Evolutionary conservation across 2,888 invertebrate genomes (phyloP), one percentile per base, ranked within the genome.

Genomic region (Bombylius discolor): DNA sequence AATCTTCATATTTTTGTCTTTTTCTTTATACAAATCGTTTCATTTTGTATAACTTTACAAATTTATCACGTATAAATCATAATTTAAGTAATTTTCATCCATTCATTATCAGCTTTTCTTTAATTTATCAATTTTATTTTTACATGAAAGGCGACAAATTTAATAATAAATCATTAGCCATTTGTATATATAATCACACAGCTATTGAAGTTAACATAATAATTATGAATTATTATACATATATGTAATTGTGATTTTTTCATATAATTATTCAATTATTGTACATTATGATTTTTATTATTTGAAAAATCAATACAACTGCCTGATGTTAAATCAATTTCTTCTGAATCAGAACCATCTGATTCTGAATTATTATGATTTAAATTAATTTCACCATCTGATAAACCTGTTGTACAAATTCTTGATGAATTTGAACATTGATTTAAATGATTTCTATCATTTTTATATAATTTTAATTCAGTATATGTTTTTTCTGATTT

Each of bases 241-340:
- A n/a, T 14, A 49, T 33, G 5, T 49, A 34, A 23, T 34, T 5
- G 33, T 34, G 32, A 49, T 33, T 33, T 14, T 48, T 14, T 34
- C 13, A 49, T 14, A 49, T 34, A 6, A 47, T 46, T 11, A 39
- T 36, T 52, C 1, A 47, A 49, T 49, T 53, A 49, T 42, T 55
- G 46, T 48, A 47, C 39, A 33, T 36, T 47, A 14, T 51, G 52
- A 46, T 71, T 72, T 60, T 66, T 70, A 62, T 66, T 72, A 60
- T 69, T 69, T 7, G 74, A 74, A 60, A 73, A 74, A 63, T 74
- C 74, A 60, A 74, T 72, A 64, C 74, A 74, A 56, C 72, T 66
- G 47, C 73, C 72, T 14, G 73, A 72, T 7, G 73, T 74, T 46
- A 74, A 64, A 65, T 74, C 73, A 52, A 74, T 74, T 64, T 74